Evolutionary conservation across 1,140 invertebrate genomes (phyloP).

Genomic region (Drosophila sechellia): DNA sequence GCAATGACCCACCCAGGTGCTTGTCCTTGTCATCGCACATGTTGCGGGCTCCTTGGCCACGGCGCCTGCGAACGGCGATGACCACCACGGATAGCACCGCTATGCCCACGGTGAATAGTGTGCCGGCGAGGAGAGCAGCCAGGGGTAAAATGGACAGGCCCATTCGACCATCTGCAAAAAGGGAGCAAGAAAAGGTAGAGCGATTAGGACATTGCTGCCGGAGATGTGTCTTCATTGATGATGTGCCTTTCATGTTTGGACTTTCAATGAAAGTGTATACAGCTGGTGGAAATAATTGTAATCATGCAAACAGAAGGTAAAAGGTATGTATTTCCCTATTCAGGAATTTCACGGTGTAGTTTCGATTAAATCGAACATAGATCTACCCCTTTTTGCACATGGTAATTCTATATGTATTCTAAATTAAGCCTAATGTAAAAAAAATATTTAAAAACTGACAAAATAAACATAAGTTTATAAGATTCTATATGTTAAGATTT

Average conservation of each 20-base stretch:
- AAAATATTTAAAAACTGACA: no score
- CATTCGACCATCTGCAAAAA: constrained; percentile 86
- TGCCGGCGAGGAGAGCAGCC: constrained; percentile 87
- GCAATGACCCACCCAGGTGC: constrained; percentile 85
- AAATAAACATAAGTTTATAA: no score
- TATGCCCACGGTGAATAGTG: constrained; percentile 87
- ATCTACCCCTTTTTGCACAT: no score
- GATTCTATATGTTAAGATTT: no score
- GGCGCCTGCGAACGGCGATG: constrained; percentile 85
- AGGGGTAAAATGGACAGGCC: constrained; percentile 87
- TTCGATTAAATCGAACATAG: no score
- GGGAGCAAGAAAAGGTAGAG: neutral
- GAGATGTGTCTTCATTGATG: neutral
- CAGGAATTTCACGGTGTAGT: no score
- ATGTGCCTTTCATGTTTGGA: neutral
- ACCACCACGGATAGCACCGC: constrained; percentile 88
- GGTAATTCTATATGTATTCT: no score
- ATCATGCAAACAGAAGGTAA: no score
- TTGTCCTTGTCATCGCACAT: constrained; percentile 85
- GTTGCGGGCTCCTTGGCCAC: constrained; percentile 75
- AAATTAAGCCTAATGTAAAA: no score
- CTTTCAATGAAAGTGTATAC: no score
- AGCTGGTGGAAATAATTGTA: no score
- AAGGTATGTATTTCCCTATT: no score
- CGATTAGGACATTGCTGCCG: neutral